Evolutionary conservation across 23 tunicate genomes (phyloP), one percentile per base, ranked within the genome.

Genomic region (Diplosoma virens): DNA sequence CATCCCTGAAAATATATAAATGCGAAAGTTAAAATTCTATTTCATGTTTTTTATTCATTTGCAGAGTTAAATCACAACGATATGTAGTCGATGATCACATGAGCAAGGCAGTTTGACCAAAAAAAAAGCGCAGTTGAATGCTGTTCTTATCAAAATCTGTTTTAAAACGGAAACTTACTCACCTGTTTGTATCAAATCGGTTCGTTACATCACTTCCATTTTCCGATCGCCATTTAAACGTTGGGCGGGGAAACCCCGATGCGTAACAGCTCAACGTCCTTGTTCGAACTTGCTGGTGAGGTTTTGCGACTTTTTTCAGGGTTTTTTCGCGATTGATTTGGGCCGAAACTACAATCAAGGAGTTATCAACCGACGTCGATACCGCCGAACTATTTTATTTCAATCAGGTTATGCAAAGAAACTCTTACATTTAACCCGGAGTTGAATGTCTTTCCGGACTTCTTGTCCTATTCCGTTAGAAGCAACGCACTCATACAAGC

Each of bases 401-500:
- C 50, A 41, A 41, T 7, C 11, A 41, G 14, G 11, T 41, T 9
- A 41, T 14, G 50, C 9, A 41, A 41, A 41, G 14, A 41, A 41
- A n/a, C 0, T 0, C 84, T 89, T 77, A 89, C 96, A 89, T 72
- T 47, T 16, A 1, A 89, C 30, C 3, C 34, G 26, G 31, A 84
- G 64, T 6, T 33, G 0, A 52, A 84, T 53, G 3, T 21, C 46
- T 50, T 6, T 36, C 28, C 23, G 22, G 14, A 66, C 65, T 0
- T 75, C 84, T 18, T 46, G 33, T 0, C 84, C 83, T 21, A 89
- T 70, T 37, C 84, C 96, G 48, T 89, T 89, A 33, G 69, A 25
- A 1, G 86, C 88, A 1, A 76, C 65, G 47, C 96, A 89, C 30
- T 48, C 52, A 75, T 89, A 89, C 3, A 29, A 25, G 30, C 96